Percentiles rank a stretch among this genome's conserved stretches.
Conservation (phyloP, 2,888 invertebrate species). For the Agrotis exclamationis region DNA sequence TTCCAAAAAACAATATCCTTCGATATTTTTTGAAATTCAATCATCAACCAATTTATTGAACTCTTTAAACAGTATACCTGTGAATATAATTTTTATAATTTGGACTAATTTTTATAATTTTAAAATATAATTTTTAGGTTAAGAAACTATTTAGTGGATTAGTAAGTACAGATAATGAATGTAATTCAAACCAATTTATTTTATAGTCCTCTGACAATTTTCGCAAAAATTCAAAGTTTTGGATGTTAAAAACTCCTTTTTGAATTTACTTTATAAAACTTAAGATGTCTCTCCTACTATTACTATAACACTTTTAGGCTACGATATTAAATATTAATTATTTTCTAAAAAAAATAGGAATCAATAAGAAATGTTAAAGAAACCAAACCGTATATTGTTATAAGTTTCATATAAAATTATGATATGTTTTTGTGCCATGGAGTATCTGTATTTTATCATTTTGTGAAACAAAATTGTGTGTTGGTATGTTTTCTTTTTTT, state of each 20-base stretch:
- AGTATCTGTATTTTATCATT: slow-evolving; percentile 43
- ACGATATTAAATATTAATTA: slow-evolving; percentile 8
- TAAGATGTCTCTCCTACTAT: neutral
- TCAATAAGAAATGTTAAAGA: slow-evolving; percentile 18
- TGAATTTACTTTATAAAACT: slow-evolving; percentile 25
- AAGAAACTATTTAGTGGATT: slow-evolving; percentile 17
- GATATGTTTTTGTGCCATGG: slow-evolving; percentile 53
- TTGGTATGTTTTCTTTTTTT: slow-evolving; percentile 31
- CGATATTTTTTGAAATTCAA: slow-evolving; percentile 17
- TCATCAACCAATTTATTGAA: neutral
- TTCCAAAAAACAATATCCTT: slow-evolving; percentile 2
- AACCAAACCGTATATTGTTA: slow-evolving; percentile 44
- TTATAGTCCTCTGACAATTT: slow-evolving; percentile 26
- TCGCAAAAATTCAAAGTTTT: slow-evolving; percentile 36
- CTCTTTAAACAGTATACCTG: too few species aligned
- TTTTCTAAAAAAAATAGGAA: slow-evolving; percentile 26
- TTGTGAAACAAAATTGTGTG: slow-evolving; percentile 47
- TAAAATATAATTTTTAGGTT: neutral
- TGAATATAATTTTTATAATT: slow-evolving; percentile 14
- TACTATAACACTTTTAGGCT: slow-evolving; percentile 23
- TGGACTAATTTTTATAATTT: slow-evolving; percentile 9
- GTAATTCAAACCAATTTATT: slow-evolving; percentile 38
- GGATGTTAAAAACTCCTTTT: slow-evolving; percentile 47
- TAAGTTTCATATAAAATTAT: slow-evolving; percentile 35
- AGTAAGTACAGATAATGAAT: slow-evolving; percentile 35